These are phyloP conservation scores for Chloroceryle aenea DNA, from an alignment of 2,113 vertebrate species.

Conservation along the genomic window DNA sequence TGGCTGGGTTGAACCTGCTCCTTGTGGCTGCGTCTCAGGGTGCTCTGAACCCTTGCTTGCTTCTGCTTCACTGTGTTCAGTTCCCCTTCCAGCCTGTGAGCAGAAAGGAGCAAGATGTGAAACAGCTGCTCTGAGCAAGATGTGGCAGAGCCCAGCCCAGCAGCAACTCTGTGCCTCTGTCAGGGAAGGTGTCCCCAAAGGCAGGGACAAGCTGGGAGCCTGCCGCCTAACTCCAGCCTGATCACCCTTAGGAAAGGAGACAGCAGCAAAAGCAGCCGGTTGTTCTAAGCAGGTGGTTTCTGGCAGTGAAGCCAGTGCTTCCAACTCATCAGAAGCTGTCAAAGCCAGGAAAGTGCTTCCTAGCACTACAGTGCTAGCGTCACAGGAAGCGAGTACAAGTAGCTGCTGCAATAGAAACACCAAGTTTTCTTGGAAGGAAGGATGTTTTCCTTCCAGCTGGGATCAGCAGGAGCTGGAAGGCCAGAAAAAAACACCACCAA, in stretches of 20 bases:
- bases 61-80: constrained; percentile 85
- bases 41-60: constrained; percentile 68
- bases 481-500: neutral
- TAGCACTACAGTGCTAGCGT: neutral
- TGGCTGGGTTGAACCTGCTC: constrained; percentile 62
- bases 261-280: neutral
- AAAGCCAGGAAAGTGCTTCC: neutral
- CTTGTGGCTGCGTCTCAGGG: constrained; percentile 74
- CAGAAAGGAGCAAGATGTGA: neutral
- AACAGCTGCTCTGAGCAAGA: neutral
- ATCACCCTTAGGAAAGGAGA: neutral
- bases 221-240: neutral
- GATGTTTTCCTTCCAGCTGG: neutral
- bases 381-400: neutral
- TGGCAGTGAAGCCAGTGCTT: neutral
- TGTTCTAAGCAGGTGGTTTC: neutral
- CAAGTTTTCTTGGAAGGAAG: neutral
- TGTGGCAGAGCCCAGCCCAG: neutral
- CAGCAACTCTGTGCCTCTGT: neutral
- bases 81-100: constrained; percentile 83
- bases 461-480: neutral
- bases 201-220: neutral
- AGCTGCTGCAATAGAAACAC: neutral
- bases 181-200: neutral
- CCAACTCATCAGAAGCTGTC: neutral